Evolutionary conservation across 1,140 invertebrate genomes (phyloP), one percentile per base, ranked within the genome.

Genomic region (Brachionus plicatilis): DNA sequence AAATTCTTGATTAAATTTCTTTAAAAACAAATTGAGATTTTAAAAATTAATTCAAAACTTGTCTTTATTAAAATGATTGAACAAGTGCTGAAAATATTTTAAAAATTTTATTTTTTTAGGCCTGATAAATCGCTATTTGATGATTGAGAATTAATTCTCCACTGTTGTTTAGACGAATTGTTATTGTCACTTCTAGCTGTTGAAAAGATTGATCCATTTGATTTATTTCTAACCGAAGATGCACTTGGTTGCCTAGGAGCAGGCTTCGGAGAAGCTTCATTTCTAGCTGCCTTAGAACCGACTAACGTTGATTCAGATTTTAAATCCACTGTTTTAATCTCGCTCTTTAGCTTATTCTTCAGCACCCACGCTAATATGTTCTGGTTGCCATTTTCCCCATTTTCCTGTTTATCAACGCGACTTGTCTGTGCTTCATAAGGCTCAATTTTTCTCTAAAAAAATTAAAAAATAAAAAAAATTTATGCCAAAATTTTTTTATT

Each of bases 401-500:
- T 12, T 76, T 43, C 8, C 20, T 47, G 20, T 0, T 20, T 12
- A 14, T 50, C 72, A 6, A 5, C 24, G 11, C 72, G 43, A n/a
- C 20, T 76, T 27, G 43, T 24, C 7, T 50, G 17, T 50, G 72
- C 20, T 47, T 76, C 43, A 50, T n/a, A 76, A 1, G 72, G 72
- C 45, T 76, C 72, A 3, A 76, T 37, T 50, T 50, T 47, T 76
- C 72, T 76, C 72, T 75, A 75, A 75, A 43, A 43, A 50, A 53
- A 29, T 50, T 27, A 76, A 50, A 50, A 50, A 37, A 0, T 33
- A 0, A 1, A 24, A 0, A 24, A 24, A 24, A 24, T 24, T 24
- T 24, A 14, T 27, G 3, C 1, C 12, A 12, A 4, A 76, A 20
- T 12, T 76, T 6, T 50, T 20, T 50, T 0, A 9, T 47, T n/a